Percentiles rank a stretch among this genome's conserved stretches.
phyloP scores from a whole-genome alignment of 2,888 invertebrate genomes.

The Tachina grossa region DNA sequence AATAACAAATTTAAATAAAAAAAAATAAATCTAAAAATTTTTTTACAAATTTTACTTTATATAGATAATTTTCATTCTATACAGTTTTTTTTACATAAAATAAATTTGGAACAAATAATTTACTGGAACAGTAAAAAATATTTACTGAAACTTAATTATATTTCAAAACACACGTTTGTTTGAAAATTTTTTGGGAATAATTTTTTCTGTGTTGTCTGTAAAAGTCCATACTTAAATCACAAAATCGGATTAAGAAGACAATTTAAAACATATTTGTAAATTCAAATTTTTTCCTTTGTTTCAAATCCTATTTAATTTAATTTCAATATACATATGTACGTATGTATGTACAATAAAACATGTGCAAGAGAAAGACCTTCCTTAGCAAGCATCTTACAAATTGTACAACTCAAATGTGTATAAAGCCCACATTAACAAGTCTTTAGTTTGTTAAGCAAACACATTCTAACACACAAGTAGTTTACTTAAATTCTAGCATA shows the following conservation, averaged over 20 bases:
- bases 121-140: no score
- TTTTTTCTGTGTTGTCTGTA: no score
- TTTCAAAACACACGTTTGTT: no score
- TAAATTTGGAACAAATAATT: no score
- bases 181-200: no score
- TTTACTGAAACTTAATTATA: no score
- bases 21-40: no score
- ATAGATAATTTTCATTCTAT: no score
- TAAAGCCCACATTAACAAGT: constrained; percentile 39
- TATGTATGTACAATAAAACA: not conserved
- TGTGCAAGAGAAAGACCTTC: not conserved
- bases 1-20: no score
- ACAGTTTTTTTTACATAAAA: no score
- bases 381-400: constrained; percentile 5
- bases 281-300: not conserved
- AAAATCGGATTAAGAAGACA: not conserved
- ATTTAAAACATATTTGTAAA: not conserved
- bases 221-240: not conserved
- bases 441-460: constrained; percentile 13
- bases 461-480: not conserved
- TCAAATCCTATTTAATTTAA: not conserved
- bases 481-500: not conserved
- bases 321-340: not conserved
- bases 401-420: constrained; percentile 22
- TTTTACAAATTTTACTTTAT: no score